Conservation (phyloP, 2,797 vertebrate species). For the Helicolenus hilgendorfi region DNA sequence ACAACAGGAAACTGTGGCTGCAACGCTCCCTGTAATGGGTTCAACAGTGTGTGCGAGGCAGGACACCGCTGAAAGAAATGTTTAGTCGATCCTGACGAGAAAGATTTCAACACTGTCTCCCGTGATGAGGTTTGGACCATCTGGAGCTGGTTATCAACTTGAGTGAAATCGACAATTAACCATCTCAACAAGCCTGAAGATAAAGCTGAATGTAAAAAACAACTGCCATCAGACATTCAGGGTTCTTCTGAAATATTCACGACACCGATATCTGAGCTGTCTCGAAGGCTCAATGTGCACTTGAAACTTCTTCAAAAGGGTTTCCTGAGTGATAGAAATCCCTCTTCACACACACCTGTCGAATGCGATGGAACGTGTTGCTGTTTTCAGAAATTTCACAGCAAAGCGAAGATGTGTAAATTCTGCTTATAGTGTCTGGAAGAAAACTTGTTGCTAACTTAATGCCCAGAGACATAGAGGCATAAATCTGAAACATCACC, state of each 20-base stretch:
- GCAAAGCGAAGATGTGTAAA: background rate
- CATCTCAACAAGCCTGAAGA: constrained; percentile 31
- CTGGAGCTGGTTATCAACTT: constrained; percentile 44
- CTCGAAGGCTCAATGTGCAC: constrained; percentile 18
- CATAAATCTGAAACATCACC: background rate
- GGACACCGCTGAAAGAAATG: background rate
- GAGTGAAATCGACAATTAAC: constrained; percentile 62
- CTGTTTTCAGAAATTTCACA: background rate
- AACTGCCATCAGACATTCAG: constrained; percentile 30
- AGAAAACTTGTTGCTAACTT: background rate
- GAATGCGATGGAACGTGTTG: constrained; percentile 2
- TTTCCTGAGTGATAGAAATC: constrained; percentile 17
- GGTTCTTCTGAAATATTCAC: constrained; percentile 57
- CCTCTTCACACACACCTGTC: background rate
- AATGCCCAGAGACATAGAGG: background rate
- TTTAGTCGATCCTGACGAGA: background rate
- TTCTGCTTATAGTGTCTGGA: background rate
- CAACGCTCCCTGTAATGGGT: constrained; percentile 4
- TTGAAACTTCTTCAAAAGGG: constrained; percentile 37
- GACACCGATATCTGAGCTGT: constrained; percentile 15
- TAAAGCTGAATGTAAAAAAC: constrained; percentile 25
- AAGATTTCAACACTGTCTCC: background rate
- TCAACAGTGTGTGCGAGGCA: constrained; percentile 19
- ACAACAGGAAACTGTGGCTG: constrained; percentile 41
- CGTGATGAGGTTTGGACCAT: constrained; percentile 13